Conservation (phyloP, 1,140 invertebrate genomes). For the Thereuonema tuberculata region DNA sequence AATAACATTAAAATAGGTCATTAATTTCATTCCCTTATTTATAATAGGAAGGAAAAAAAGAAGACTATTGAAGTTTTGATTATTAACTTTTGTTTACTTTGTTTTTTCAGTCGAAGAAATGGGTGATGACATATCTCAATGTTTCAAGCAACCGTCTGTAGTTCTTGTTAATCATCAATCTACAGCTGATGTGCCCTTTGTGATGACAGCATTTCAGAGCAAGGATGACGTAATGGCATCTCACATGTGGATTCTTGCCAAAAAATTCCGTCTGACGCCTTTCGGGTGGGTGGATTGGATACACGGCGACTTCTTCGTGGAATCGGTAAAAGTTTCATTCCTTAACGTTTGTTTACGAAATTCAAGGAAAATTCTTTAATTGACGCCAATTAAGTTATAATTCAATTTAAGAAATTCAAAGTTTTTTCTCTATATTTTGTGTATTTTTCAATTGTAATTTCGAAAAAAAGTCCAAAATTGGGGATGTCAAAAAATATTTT, state of each 20-base stretch:
- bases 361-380: no score
- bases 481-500: no score
- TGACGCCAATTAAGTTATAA: no score
- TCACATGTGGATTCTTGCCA: conserved; percentile 94
- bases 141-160: conserved; percentile 53
- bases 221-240: conserved; percentile 57
- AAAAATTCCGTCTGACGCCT: conserved; percentile 87
- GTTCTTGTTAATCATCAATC: conserved; percentile 92
- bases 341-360: no score
- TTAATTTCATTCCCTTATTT: no score
- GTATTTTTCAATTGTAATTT: no score
- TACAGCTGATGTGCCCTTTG: conserved; percentile 82
- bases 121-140: conserved; percentile 67
- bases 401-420: no score
- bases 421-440: no score
- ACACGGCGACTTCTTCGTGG: conserved; percentile 90
- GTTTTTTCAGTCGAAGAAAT: conserved; percentile 61
- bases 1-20: no score
- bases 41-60: no score
- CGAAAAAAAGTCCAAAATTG: no score
- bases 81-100: neutral
- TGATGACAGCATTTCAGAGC: conserved; percentile 75
- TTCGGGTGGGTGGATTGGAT: conserved; percentile 82
- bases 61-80: no score
- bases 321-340: conserved; percentile 60